Conservation (phyloP, 2,797 vertebrate species). For the Smutsia temminckii region DNA sequence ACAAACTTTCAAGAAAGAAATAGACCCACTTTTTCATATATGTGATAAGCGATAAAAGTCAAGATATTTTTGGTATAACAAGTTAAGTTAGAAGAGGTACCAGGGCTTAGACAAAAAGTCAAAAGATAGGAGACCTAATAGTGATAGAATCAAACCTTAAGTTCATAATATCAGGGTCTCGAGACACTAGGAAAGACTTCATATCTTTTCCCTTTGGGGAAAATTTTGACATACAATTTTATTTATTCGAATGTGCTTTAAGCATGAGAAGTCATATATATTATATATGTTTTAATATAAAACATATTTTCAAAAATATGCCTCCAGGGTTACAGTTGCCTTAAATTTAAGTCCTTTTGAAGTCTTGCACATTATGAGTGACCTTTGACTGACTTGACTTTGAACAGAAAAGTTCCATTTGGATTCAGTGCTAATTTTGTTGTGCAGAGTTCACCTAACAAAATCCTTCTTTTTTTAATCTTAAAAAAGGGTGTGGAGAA, state of each 20-base stretch:
- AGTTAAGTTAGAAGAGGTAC: background rate
- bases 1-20: background rate
- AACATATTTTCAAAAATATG: background rate
- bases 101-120: background rate
- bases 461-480: background rate
- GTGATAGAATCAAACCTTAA: background rate
- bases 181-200: background rate
- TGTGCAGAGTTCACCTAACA: background rate
- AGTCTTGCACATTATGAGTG: background rate
- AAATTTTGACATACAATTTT: slow-evolving; percentile 8
- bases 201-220: background rate
- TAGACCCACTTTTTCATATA: background rate
- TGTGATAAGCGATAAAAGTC: background rate
- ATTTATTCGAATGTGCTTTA: background rate
- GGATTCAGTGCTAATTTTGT: background rate
- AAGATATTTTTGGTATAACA: background rate
- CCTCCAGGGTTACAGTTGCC: background rate
- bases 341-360: background rate
- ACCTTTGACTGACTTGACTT: background rate
- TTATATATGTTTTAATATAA: background rate
- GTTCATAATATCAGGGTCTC: background rate
- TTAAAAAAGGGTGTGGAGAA: background rate
- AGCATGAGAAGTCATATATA: background rate
- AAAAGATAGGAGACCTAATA: background rate
- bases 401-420: background rate